These are phyloP conservation scores for Cliona cf. orientalis DNA, from an alignment of 37 sponge, comb jelly and placozoan species.

Conservation along the genomic window DNA sequence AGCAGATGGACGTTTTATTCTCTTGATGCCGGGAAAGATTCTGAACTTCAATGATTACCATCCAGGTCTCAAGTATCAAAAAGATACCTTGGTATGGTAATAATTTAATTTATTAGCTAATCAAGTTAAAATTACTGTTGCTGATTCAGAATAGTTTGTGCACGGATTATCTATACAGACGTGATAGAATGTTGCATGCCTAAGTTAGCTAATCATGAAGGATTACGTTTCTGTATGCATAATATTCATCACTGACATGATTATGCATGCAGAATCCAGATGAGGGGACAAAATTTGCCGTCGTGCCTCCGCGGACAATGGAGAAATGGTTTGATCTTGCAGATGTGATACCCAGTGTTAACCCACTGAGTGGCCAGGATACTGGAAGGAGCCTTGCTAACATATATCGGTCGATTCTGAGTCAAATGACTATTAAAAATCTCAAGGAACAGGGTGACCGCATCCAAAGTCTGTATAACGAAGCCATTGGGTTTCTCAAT, in stretches of 20 bases:
- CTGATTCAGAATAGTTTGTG: no score
- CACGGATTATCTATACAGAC: no score
- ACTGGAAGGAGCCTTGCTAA: slow-evolving; percentile 59
- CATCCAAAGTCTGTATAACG: neutral
- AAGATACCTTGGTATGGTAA: no score
- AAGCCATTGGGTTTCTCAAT: slow-evolving; percentile 20
- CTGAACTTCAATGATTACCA: slow-evolving; percentile 65
- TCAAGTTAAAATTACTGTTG: no score
- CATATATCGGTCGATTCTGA: slow-evolving; percentile 36
- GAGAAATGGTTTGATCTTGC: slow-evolving; percentile 66
- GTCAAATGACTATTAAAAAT: slow-evolving; percentile 24
- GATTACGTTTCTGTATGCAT: no score
- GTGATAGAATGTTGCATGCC: no score
- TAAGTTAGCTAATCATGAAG: no score
- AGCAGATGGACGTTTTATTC: slow-evolving; percentile 31
- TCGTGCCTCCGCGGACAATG: slow-evolving; percentile 50
- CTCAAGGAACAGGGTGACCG: slow-evolving; percentile 5
- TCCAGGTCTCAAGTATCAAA: slow-evolving; percentile 50
- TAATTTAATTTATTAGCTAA: no score
- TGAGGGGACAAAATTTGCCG: neutral
- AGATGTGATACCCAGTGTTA: slow-evolving; percentile 52
- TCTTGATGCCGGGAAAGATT: slow-evolving; percentile 64
- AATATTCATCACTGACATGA: no score
- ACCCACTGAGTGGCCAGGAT: slow-evolving; percentile 41
- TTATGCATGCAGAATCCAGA: neutral